A percentile compares a stretch with the other conserved stretches of the same genome.
Evolutionary conservation across 2,888 invertebrate species (phyloP).

Genomic region (Nemurella pictetii): DNA sequence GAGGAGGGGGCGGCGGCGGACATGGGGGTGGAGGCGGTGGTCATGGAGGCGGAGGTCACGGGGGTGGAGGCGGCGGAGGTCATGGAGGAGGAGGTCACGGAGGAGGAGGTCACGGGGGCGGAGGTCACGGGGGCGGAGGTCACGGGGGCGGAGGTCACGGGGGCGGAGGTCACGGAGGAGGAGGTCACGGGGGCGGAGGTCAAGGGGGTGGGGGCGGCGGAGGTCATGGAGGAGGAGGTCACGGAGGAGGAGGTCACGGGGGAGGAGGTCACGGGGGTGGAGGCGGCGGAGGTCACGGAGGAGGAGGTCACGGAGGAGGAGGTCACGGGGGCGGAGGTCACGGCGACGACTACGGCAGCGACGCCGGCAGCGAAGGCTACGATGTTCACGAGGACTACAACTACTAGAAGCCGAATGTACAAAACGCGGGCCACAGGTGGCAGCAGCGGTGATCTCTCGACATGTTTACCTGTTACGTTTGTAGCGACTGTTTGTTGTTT

Average conservation of each 20-base stretch:
- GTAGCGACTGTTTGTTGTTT: background rate
- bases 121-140: background rate
- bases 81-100: background rate
- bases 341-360: background rate
- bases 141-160: slow-evolving; percentile 1
- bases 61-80: background rate
- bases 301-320: slow-evolving; percentile 8
- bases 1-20: slow-evolving; percentile 1
- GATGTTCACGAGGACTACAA: slow-evolving; percentile 18
- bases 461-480: background rate
- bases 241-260: slow-evolving; percentile 16
- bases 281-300: slow-evolving; percentile 5
- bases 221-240: background rate
- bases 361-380: background rate
- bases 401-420: background rate
- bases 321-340: background rate
- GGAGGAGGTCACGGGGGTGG: slow-evolving; percentile 12
- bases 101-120: background rate
- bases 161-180: slow-evolving; percentile 16
- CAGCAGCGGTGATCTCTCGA: background rate
- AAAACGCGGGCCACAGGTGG: background rate
- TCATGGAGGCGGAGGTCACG: background rate
- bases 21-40: slow-evolving; percentile 2
- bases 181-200: background rate
- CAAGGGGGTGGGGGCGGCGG: background rate